Conservation (phyloP, 2,113 vertebrate genomes). For the Ophiodon elongatus region DNA sequence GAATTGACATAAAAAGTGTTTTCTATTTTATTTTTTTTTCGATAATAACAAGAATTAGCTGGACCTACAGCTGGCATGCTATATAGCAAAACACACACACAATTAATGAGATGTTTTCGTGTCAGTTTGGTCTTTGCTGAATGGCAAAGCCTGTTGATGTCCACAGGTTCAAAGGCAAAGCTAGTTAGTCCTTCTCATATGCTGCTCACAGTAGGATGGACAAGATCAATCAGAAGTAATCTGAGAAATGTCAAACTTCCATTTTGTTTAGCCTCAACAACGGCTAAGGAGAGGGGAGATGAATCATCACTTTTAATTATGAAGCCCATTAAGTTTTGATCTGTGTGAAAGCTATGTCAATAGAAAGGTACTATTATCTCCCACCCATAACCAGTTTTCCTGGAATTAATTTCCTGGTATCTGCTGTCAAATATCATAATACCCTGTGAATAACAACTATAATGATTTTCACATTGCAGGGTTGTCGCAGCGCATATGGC, state of each 20-base stretch:
- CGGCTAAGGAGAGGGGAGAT: constrained; percentile 65
- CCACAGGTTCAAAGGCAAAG: constrained; percentile 66
- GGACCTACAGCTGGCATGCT: constrained; percentile 9
- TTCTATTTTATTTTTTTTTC: constrained; percentile 18
- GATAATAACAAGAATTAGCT: constrained; percentile 32
- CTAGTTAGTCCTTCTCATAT: constrained; percentile 69
- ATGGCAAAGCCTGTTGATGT: constrained; percentile 54
- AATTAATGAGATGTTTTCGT: constrained; percentile 63
- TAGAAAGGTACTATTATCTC: constrained; percentile 66
- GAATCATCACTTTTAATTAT: constrained; percentile 80
- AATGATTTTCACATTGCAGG: constrained; percentile 55
- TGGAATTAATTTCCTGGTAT: constrained; percentile 65
- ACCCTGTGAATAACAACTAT: constrained; percentile 56
- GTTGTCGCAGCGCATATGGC: constrained; percentile 62
- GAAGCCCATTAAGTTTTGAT: constrained; percentile 77
- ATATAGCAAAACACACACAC: constrained; percentile 19
- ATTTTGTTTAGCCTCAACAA: constrained; percentile 68
- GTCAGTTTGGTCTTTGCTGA: constrained; percentile 33
- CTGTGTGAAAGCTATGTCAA: constrained; percentile 65
- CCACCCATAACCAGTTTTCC: constrained; percentile 61
- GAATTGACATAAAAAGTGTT: constrained; percentile 30
- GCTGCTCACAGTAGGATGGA: constrained; percentile 63
- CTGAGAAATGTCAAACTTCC: constrained; percentile 79
- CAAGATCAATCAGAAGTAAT: constrained; percentile 78
- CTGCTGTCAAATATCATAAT: constrained; percentile 56